Conservation (phyloP, 2,888 invertebrate species). For the Apomyelois bistriatella region DNA sequence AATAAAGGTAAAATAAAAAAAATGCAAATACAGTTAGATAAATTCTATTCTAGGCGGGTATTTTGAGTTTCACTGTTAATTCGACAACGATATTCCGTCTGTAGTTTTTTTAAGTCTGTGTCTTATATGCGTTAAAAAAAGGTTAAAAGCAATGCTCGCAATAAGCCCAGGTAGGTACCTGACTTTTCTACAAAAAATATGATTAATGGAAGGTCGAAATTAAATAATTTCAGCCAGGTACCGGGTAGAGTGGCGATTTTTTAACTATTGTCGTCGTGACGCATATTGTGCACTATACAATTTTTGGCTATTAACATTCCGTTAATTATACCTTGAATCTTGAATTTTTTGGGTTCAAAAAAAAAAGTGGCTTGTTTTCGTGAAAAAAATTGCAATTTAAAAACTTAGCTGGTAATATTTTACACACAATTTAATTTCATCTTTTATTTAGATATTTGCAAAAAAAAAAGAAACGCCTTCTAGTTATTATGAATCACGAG, state of each 20-base stretch:
- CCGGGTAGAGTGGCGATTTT: conserved; percentile 53
- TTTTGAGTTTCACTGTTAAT: no score
- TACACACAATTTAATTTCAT: no score
- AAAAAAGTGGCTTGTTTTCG: neutral
- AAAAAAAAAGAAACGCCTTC: no score
- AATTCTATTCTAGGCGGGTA: no score
- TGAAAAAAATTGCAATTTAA: neutral
- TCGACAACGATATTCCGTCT: no score
- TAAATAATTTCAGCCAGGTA: conserved; percentile 68
- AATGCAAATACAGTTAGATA: no score
- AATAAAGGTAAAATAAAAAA: no score
- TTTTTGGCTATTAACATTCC: conserved; percentile 26
- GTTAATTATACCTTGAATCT: conserved; percentile 24
- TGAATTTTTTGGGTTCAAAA: neutral
- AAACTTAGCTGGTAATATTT: neutral
- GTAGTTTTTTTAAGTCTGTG: no score
- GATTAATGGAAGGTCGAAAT: conserved; percentile 74
- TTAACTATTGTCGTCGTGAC: conserved; percentile 40
- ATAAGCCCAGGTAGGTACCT: conserved; percentile 35
- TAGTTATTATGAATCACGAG: no score
- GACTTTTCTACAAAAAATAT: conserved; percentile 64
- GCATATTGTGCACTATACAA: conserved; percentile 24
- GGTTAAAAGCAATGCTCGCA: conserved; percentile 45
- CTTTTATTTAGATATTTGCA: no score
- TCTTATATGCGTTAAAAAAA: conserved; percentile 32